Conservation (phyloP, 1,140 invertebrate genomes). For the Chrysopa pallens region DNA sequence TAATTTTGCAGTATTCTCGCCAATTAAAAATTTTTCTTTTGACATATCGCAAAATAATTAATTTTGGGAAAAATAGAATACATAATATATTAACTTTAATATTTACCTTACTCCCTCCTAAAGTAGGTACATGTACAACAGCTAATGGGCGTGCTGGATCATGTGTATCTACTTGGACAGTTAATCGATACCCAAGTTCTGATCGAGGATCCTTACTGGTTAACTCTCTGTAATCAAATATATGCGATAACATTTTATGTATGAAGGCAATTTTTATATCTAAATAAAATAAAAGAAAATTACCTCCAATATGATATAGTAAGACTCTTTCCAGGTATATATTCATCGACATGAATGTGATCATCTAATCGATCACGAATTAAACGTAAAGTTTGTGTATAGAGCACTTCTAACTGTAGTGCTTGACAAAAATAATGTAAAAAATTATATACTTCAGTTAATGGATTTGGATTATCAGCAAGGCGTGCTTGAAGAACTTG, state of each 20-base stretch:
- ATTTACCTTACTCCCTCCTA: slow-evolving; percentile 32
- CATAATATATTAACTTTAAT: too few species aligned
- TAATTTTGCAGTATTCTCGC: too few species aligned
- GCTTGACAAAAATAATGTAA: slow-evolving; percentile 91
- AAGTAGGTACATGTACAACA: slow-evolving; percentile 72
- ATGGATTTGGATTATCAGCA: slow-evolving; percentile 62
- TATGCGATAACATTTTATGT: not conserved
- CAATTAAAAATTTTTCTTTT: too few species aligned
- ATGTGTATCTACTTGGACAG: slow-evolving; percentile 71
- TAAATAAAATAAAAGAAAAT: slow-evolving; percentile 2
- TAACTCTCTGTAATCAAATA: slow-evolving; percentile 24
- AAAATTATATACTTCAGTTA: slow-evolving; percentile 72
- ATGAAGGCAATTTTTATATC: too few species aligned
- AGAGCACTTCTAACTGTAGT: slow-evolving; percentile 84
- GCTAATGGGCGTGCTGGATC: slow-evolving; percentile 65
- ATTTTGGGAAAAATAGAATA: too few species aligned
- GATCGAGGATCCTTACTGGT: slow-evolving; percentile 48
- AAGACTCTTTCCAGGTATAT: slow-evolving; percentile 71
- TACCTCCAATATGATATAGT: slow-evolving; percentile 88
- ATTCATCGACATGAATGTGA: slow-evolving; percentile 85
- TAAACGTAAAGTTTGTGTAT: slow-evolving; percentile 80
- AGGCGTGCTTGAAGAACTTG: slow-evolving; percentile 77
- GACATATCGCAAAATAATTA: too few species aligned
- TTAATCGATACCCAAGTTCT: slow-evolving; percentile 71
- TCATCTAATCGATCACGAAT: slow-evolving; percentile 76